Conservation (phyloP, 2,797 vertebrate species). For the Cirrhinus molitorella region DNA sequence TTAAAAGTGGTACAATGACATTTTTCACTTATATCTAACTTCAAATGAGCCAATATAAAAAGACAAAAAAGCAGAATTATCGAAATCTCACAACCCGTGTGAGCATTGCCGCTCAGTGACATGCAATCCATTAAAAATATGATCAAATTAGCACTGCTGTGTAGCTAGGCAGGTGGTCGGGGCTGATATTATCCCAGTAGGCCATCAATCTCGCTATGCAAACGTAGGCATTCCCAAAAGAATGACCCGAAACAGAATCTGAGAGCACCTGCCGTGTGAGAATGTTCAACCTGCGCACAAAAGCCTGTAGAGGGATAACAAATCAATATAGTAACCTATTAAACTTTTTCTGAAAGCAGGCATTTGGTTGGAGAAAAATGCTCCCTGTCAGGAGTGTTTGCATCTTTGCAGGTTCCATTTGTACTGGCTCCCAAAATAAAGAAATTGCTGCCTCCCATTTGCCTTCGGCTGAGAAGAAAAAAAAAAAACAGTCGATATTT, state of each 20-base stretch:
- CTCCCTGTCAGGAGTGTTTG: constrained; percentile 75
- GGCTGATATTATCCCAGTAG: constrained; percentile 45
- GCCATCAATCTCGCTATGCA: constrained; percentile 38
- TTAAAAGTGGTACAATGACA: neutral
- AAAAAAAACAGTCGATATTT: constrained; percentile 83
- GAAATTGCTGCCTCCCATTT: constrained; percentile 79
- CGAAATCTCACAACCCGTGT: neutral
- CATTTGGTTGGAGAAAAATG: constrained; percentile 61
- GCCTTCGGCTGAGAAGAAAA: constrained; percentile 75
- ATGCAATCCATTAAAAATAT: constrained; percentile 39
- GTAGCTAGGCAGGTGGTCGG: constrained; percentile 34
- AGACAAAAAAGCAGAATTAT: constrained; percentile 5
- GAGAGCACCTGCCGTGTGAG: constrained; percentile 21
- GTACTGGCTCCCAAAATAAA: constrained; percentile 78
- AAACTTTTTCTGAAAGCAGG: constrained; percentile 56
- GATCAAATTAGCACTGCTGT: constrained; percentile 42
- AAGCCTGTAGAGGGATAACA: constrained; percentile 70
- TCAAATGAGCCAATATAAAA: neutral
- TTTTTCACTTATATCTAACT: neutral
- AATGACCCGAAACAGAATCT: constrained; percentile 32
- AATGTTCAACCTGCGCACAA: constrained; percentile 70
- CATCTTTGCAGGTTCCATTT: constrained; percentile 80
- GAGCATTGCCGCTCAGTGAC: neutral
- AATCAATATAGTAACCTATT: constrained; percentile 76
- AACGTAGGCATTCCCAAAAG: constrained; percentile 41